Conservation (phyloP, 2,113 vertebrate species). For the Bombycilla garrulus region DNA sequence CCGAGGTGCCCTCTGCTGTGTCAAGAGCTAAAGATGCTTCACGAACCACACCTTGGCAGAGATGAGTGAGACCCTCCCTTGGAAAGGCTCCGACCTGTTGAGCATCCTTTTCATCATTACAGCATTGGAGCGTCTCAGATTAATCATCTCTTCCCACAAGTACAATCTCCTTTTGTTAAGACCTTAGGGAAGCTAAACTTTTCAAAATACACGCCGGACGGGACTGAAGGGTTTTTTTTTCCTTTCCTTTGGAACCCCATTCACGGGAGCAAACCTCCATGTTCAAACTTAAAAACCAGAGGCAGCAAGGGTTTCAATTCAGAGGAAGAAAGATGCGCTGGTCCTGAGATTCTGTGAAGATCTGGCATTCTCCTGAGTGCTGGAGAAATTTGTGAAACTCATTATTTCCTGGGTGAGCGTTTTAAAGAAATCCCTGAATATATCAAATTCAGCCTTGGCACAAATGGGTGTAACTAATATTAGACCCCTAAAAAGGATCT, state of each 20-base stretch:
- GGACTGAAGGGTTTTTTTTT: not conserved
- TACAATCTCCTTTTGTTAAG: constrained; percentile 54
- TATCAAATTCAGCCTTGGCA: not conserved
- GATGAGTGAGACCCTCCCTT: constrained; percentile 1
- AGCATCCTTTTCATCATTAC: constrained; percentile 13
- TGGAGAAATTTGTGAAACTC: constrained; percentile 10
- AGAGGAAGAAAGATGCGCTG: not conserved
- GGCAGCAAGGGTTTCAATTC: constrained; percentile 24
- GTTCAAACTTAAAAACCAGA: constrained; percentile 57
- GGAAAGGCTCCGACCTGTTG: constrained; percentile 4
- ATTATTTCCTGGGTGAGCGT: not conserved
- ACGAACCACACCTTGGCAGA: not conserved
- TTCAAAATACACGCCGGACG: not conserved
- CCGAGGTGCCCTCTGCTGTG: constrained; percentile 50
- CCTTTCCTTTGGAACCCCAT: constrained; percentile 25
- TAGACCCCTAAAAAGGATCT: constrained; percentile 15
- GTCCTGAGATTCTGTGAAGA: not conserved
- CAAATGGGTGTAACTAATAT: not conserved
- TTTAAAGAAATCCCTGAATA: not conserved
- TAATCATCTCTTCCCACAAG: constrained; percentile 2
- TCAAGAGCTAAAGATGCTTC: constrained; percentile 63
- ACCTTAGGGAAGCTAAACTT: constrained; percentile 37
- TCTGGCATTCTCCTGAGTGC: not conserved
- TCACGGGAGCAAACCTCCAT: constrained; percentile 56
- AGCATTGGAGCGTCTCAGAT: not conserved